Evolutionary conservation across 1,140 invertebrate genomes (phyloP), one percentile per base, ranked within the genome.

Genomic region (Steinernema feltiae): DNA sequence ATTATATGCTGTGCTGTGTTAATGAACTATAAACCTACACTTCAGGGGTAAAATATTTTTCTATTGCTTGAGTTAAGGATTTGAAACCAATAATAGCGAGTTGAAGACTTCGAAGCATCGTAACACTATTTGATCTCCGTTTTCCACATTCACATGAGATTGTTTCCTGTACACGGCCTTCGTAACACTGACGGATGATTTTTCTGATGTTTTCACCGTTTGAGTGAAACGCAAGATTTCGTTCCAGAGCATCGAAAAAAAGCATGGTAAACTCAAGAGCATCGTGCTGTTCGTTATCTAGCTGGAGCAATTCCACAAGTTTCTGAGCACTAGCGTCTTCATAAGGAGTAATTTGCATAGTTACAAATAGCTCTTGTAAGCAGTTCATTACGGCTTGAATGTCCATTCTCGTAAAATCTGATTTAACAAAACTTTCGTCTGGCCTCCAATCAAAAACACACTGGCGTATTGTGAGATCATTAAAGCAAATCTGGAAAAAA

Each of bases 251-350:
- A 30, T 78, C 77, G 76, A 85, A 86, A 53, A 85, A 83, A 7
- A 82, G 74, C 27, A 79, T 72, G 1, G 79, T 82, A 70, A 85
- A 85, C 46, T 86, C 83, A 30, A 85, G 81, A 3, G 85, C 85
- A 74, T 84, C 84, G n/a, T 86, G 84, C 70, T 84, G 84, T 41
- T 83, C 75, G 69, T 85, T 78, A 30, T 80, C 75, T n/a, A 86
- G 53, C 0, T 76, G 73, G 1, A 84, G 70, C 1, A 84, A 46
- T 24, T 82, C 53, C 1, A 69, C 80, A 12, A 84, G 73, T 35
- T 84, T 78, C 7, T 70, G 32, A 1, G 81, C 82, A 27, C 75
- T 48, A 0, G 81, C 81, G 1, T 71, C 32, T 69, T 84, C 83
- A 77, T 84, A 85, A 30, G 83, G 84, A 2, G 83, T 82, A 0